Evolutionary conservation across 2,113 vertebrate genomes (phyloP).

Genomic region (Hippocampus abdominalis): DNA sequence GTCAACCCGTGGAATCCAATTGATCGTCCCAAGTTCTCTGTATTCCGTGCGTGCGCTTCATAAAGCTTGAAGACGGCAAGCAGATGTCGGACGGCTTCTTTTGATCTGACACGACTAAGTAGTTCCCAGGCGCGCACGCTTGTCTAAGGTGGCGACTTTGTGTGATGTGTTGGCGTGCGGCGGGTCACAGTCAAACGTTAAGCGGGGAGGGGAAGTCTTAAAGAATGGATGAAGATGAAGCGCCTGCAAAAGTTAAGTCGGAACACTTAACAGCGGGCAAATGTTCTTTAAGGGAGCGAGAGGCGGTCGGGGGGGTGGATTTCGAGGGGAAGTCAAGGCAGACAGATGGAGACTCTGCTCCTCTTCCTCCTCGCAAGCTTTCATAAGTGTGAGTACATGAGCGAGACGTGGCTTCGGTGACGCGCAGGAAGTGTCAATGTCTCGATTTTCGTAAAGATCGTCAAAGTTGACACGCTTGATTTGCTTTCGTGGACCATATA

Average conservation of each 20-base stretch:
- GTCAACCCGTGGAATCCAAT: constrained; percentile 3
- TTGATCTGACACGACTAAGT: not conserved
- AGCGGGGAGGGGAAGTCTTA: not conserved
- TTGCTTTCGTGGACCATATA: too few species aligned
- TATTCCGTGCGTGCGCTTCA: constrained; percentile 9
- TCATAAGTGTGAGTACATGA: constrained; percentile 23
- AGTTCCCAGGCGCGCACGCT: not conserved
- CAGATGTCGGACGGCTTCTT: constrained; percentile 4
- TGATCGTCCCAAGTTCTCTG: not conserved
- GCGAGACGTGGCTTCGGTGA: constrained; percentile 9
- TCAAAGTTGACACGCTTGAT: too few species aligned
- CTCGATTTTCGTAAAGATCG: too few species aligned
- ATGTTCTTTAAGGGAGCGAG: not conserved
- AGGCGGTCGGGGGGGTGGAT: not conserved
- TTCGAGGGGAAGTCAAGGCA: not conserved
- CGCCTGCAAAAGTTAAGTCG: not conserved
- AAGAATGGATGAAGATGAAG: not conserved
- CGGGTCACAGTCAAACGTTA: not conserved
- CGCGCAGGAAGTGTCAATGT: constrained; percentile 16
- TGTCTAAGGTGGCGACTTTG: not conserved
- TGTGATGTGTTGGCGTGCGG: not conserved
- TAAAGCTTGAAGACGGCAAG: constrained; percentile 3
- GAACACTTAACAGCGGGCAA: not conserved
- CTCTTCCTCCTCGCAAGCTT: constrained; percentile 13
- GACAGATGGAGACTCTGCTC: constrained; percentile 12